Evolutionary conservation across 2,113 vertebrate species (phyloP), one percentile per base, ranked within the genome.

Genomic region (Ploceus nigricollis): DNA sequence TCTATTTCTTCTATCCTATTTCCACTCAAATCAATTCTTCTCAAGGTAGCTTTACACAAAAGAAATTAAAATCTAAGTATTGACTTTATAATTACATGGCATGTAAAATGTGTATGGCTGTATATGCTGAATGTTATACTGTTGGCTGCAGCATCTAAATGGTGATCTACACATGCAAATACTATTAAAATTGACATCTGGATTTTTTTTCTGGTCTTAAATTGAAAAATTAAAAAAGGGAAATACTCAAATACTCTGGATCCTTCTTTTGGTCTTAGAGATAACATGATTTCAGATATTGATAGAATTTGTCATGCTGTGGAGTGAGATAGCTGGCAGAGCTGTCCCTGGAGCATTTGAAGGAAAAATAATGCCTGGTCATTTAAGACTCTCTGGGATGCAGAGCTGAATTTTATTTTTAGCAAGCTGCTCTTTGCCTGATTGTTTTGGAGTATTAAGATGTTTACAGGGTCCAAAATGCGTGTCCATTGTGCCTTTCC

Each of bases 1-100:
- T 99, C 99, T 95, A 99, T 99, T 94, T 99, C 99, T 80, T 99
- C 98, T 97, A 99, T 99, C 56, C 98, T 56, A 90, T 99, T 99
- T 93, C 99, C 99, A 27, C 99, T 99, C 82, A 99, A 98, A 97
- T 99, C 99, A 42, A 99, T 99, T 98, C 99, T 98, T 98, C 98
- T 99, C 95, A 99, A 97, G 83, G 99, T 99, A 91, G 99, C 99
- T 99, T 98, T 79, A 72, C 48, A 69, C 44, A 82, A 93, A 96
- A 70, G 70, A 96, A 90, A 96, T 33, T 4, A 68, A 96, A 94
- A 63, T 33, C 2, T 81, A 20, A 80, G 30, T 86, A 63, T 39
- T 73, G 21, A 47, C 24, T 82, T 75, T 54, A 28, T 48, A 57
- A 50, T 48, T 28, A 21, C 4, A 8, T 61, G 30, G 11, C 25